phyloP scores from a whole-genome alignment of 2,113 vertebrate genomes.

The Brachionichthys hirsutus region DNA sequence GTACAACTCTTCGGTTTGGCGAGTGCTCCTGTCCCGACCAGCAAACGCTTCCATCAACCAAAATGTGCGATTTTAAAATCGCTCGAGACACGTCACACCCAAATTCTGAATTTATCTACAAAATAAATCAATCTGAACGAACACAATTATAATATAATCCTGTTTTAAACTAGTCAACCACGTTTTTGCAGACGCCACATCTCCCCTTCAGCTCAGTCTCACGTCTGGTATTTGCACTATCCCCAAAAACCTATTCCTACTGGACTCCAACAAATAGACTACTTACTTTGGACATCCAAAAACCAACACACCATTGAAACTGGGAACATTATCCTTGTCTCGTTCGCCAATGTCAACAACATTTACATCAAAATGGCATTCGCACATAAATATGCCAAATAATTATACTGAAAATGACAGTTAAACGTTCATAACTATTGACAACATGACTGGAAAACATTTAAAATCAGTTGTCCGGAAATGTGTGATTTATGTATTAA shows the following conservation, averaged over 20 bases:
- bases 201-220: slow-evolving; percentile 1
- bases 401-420: slow-evolving; percentile 40
- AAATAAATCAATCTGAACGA: slow-evolving; percentile 7
- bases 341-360: slow-evolving; percentile 8
- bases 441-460: slow-evolving; percentile 17
- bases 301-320: slow-evolving; percentile 2
- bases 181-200: not conserved
- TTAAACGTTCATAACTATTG: slow-evolving; percentile 26
- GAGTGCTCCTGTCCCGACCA: slow-evolving; percentile 13
- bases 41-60: slow-evolving; percentile 7
- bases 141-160: not conserved
- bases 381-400: slow-evolving; percentile 42
- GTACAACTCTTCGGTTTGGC: slow-evolving; percentile 30
- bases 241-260: slow-evolving; percentile 34
- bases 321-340: not conserved
- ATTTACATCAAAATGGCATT: slow-evolving; percentile 17
- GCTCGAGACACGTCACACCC: slow-evolving; percentile 9
- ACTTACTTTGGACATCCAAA: slow-evolving; percentile 24
- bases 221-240: slow-evolving; percentile 54
- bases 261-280: slow-evolving; percentile 10
- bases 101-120: not conserved
- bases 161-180: slow-evolving; percentile 2
- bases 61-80: slow-evolving; percentile 40
- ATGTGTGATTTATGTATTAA: slow-evolving; percentile 23
- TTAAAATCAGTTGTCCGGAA: slow-evolving; percentile 13